Conservation (phyloP, 2,797 vertebrate genomes). For the Thunnus albacares region DNA sequence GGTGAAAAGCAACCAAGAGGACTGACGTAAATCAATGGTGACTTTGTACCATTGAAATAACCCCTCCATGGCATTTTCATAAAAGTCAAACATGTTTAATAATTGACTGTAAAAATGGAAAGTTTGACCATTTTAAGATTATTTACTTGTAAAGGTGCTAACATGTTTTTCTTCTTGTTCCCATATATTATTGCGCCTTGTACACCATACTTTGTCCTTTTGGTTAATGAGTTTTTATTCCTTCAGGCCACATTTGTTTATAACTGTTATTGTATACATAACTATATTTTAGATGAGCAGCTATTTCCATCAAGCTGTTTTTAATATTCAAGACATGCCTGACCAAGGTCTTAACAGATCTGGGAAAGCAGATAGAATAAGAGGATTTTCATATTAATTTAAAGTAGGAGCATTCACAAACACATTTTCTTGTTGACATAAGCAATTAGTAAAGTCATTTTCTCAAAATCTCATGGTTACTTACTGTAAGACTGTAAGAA, state of each 20-base stretch:
- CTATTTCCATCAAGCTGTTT: conserved; percentile 27
- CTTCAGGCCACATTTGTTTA: conserved; percentile 34
- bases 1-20: background rate
- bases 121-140: background rate
- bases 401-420: conserved; percentile 13
- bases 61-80: conserved; percentile 1
- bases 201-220: conserved; percentile 10
- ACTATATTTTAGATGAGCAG: conserved; percentile 10
- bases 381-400: conserved; percentile 32
- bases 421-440: background rate
- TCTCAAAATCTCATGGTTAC: background rate
- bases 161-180: conserved; percentile 10
- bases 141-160: background rate
- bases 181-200: background rate
- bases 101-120: background rate
- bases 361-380: conserved; percentile 22
- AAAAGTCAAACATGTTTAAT: conserved; percentile 5
- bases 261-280: conserved; percentile 1
- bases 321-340: conserved; percentile 29
- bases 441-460: background rate
- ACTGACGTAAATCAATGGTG: background rate
- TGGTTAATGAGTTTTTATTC: conserved; percentile 40
- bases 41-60: background rate
- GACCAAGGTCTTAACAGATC: conserved; percentile 1
- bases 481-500: background rate